These are phyloP conservation scores for Diarsia rubi DNA, from an alignment of 2,888 invertebrate species.

Conservation along the genomic window DNA sequence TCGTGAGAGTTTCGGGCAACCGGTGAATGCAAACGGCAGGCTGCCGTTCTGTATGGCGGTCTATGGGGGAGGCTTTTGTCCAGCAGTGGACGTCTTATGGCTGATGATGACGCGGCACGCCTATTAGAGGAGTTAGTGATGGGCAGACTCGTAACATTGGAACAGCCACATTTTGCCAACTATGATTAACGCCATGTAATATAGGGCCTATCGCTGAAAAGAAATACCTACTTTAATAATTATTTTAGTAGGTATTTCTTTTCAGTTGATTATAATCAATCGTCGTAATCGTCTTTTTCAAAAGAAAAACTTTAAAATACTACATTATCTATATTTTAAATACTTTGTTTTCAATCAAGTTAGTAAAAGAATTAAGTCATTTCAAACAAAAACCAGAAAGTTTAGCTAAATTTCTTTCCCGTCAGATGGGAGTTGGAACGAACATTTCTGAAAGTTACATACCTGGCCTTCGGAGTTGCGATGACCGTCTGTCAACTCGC, in stretches of 20 bases:
- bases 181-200: background rate
- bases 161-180: background rate
- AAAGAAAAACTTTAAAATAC: too few relatives aligned
- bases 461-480: slow-evolving; percentile 51
- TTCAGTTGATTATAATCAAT: background rate
- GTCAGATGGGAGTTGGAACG: slow-evolving; percentile 35
- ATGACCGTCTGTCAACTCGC: slow-evolving; percentile 71
- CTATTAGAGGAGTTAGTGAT: background rate
- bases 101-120: background rate
- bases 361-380: background rate
- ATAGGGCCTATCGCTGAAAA: background rate
- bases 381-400: slow-evolving; percentile 40
- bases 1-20: too few relatives aligned
- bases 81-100: too few relatives aligned
- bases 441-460: slow-evolving; percentile 63
- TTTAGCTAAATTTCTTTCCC: slow-evolving; percentile 44
- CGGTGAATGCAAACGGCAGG: too few relatives aligned
- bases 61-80: too few relatives aligned
- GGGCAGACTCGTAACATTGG: background rate
- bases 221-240: too few relatives aligned
- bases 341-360: background rate
- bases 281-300: background rate
- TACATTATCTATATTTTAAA: too few relatives aligned
- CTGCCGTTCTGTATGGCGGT: too few relatives aligned
- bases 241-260: too few relatives aligned